Conservation (phyloP, 1,140 invertebrate genomes). For the Diabrotica virgifera region DNA sequence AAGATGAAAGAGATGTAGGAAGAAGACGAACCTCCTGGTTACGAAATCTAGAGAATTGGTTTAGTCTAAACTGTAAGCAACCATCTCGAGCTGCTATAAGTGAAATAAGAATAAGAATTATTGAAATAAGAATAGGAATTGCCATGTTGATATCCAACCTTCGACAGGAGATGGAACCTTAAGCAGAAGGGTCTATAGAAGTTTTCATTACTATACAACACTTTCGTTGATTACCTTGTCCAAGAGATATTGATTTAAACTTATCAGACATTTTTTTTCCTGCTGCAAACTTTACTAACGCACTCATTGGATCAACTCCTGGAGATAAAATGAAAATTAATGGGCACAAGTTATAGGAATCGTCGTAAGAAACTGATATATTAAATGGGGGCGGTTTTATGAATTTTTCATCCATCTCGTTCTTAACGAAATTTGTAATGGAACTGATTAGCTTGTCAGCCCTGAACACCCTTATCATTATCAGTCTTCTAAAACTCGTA, state of each 20-base stretch:
- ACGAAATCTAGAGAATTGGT: too few relatives aligned
- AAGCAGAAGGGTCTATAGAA: too few relatives aligned
- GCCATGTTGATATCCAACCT: too few relatives aligned
- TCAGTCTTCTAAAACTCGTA: constrained; percentile 73
- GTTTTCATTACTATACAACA: too few relatives aligned
- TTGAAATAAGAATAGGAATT: too few relatives aligned
- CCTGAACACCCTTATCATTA: constrained; percentile 75
- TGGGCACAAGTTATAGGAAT: constrained; percentile 80
- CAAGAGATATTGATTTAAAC: constrained; percentile 85
- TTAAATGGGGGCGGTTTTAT: constrained; percentile 86
- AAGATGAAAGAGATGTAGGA: too few relatives aligned
- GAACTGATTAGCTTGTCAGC: constrained; percentile 75
- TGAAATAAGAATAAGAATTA: too few relatives aligned
- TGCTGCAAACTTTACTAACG: constrained; percentile 74
- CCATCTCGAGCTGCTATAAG: too few relatives aligned
- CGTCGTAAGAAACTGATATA: constrained; percentile 76
- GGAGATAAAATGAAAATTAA: constrained; percentile 89
- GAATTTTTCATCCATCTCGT: constrained; percentile 75
- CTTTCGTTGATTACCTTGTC: constrained; percentile 60
- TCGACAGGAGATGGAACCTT: too few relatives aligned
- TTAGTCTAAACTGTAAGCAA: too few relatives aligned
- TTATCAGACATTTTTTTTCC: constrained; percentile 64
- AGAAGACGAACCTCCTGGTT: too few relatives aligned
- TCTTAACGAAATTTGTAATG: constrained; percentile 63
- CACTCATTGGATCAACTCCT: constrained; percentile 85